These are phyloP conservation scores for Rhodinocichla rosea DNA, from an alignment of 2,113 vertebrate genomes.

Conservation along the genomic window DNA sequence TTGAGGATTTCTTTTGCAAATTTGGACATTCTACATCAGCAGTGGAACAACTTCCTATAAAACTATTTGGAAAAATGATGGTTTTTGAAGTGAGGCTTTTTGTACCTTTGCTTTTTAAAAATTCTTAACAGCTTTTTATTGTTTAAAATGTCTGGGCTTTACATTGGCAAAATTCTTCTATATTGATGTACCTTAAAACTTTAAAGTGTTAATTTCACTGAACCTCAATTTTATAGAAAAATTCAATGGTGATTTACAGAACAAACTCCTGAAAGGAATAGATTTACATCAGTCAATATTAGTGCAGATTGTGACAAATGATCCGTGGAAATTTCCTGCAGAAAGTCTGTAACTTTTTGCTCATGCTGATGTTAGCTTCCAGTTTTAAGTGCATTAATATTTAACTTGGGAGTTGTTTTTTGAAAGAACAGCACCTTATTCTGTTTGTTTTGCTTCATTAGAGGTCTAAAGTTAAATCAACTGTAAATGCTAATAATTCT, in stretches of 20 bases:
- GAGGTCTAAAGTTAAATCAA: conserved; percentile 29
- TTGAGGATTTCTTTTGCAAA: neutral
- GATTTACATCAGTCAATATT: neutral
- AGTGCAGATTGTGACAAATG: neutral
- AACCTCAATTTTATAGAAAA: neutral
- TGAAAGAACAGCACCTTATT: conserved; percentile 5
- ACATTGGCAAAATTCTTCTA: neutral
- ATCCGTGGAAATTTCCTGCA: neutral
- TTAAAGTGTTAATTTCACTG: neutral
- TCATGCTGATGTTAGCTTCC: neutral
- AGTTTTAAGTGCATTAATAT: conserved; percentile 18
- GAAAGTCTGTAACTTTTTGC: neutral
- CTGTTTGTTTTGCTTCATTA: conserved; percentile 50
- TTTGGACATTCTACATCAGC: neutral
- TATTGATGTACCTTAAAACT: neutral
- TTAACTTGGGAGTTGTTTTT: conserved; percentile 49
- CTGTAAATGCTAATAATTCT: conserved; percentile 36
- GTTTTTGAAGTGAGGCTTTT: neutral
- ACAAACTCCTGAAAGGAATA: neutral
- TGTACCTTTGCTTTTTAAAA: neutral
- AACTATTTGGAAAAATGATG: neutral
- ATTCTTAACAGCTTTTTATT: neutral
- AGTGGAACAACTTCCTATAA: neutral
- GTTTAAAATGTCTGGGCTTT: neutral
- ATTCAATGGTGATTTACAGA: neutral